phyloP scores from a whole-genome alignment of 2,888 invertebrate species.

The Phortica magna region DNA sequence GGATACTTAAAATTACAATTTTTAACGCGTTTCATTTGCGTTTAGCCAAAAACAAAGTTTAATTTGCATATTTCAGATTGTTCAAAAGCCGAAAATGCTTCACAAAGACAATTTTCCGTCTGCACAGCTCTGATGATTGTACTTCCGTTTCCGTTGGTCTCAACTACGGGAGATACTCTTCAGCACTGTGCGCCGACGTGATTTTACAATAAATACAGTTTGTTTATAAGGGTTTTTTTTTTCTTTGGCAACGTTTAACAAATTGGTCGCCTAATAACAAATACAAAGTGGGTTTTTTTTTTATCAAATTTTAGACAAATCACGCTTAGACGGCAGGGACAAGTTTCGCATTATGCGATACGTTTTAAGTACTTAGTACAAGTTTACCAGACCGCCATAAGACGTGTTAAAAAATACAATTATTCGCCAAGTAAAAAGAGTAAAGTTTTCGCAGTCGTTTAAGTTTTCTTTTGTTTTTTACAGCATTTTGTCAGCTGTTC shows the following conservation, averaged over 20 bases:
- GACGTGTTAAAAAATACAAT: not conserved
- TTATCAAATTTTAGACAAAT: not conserved
- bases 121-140: not conserved
- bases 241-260: slow-evolving; percentile 40
- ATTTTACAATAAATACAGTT: slow-evolving; percentile 52
- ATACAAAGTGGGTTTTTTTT: slow-evolving; percentile 38
- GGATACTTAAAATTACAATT: not conserved
- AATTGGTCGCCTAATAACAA: slow-evolving; percentile 40
- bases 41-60: slow-evolving; percentile 9
- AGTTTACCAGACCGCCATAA: not conserved
- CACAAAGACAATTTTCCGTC: slow-evolving; percentile 4
- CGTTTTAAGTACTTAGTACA: not conserved
- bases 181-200: not conserved
- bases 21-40: not conserved
- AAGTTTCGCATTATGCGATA: not conserved
- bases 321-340: not conserved
- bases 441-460: not conserved
- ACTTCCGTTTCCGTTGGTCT: not conserved
- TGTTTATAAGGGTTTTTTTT: slow-evolving; percentile 33
- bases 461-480: not conserved
- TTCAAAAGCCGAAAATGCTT: not conserved
- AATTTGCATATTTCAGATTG: slow-evolving; percentile 1
- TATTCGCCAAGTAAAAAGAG: not conserved
- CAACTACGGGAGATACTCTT: not conserved
- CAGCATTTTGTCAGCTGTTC: not conserved